Evolutionary conservation across 2,113 vertebrate species (phyloP).

Genomic region (Brachirus orientalis): DNA sequence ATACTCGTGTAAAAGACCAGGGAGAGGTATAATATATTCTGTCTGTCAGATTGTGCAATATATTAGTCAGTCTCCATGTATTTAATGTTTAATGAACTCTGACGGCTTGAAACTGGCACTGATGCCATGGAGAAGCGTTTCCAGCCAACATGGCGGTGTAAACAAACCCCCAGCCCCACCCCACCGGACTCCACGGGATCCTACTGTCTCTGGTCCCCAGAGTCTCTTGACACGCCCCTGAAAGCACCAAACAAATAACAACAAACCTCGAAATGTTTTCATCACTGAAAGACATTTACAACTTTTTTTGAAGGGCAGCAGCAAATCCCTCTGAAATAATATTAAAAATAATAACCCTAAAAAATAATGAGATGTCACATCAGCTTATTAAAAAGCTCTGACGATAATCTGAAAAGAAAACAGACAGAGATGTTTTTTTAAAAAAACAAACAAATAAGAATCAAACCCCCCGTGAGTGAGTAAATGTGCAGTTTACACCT

Average conservation of each 20-base stretch:
- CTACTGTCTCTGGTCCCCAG: too few relatives aligned
- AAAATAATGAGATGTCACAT: slow-evolving; percentile 47
- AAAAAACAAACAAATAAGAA: background rate
- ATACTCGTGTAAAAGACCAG: too few relatives aligned
- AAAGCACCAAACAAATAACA: background rate
- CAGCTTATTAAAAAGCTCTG: slow-evolving; percentile 51
- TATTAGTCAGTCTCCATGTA: too few relatives aligned
- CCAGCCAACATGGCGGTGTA: too few relatives aligned
- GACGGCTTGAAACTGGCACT: too few relatives aligned
- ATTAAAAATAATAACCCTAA: slow-evolving; percentile 31
- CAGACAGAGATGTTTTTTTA: too few relatives aligned
- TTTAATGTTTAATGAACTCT: too few relatives aligned
- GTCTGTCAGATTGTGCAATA: too few relatives aligned
- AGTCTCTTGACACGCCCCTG: background rate
- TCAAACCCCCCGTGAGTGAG: slow-evolving; percentile 1
- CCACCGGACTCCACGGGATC: too few relatives aligned
- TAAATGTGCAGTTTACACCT: slow-evolving; percentile 59
- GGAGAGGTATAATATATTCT: too few relatives aligned
- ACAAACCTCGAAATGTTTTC: slow-evolving; percentile 13
- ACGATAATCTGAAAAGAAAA: slow-evolving; percentile 53
- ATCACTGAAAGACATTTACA: slow-evolving; percentile 26
- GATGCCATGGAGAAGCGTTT: too few relatives aligned
- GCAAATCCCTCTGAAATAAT: slow-evolving; percentile 5
- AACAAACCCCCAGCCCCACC: too few relatives aligned
- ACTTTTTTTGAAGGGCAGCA: slow-evolving; percentile 58